Conservation (phyloP, 1,140 invertebrate species). For the Drosophila tristis region DNA sequence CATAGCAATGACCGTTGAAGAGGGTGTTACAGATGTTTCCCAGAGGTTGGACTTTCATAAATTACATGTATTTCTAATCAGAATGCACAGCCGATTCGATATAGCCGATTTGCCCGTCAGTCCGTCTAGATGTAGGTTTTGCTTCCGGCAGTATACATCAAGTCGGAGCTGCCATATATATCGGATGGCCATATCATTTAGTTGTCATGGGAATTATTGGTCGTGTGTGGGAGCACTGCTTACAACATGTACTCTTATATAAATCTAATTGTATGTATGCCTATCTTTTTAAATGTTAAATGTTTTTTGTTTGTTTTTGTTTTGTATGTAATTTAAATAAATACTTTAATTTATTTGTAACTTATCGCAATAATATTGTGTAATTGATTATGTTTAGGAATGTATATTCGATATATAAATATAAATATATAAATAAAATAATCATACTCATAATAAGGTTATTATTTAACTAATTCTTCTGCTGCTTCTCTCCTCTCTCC, state of each 20-base stretch:
- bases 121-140: too few relatives aligned
- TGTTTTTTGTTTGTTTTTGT: conserved; percentile 7
- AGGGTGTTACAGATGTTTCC: too few relatives aligned
- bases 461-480: conserved; percentile 37
- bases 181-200: neutral
- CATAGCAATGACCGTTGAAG: too few relatives aligned
- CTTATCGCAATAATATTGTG: conserved; percentile 65
- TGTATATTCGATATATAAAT: conserved; percentile 63
- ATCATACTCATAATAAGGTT: conserved; percentile 33
- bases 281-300: conserved; percentile 6
- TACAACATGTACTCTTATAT: conserved; percentile 30
- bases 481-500: conserved; percentile 16
- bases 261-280: too few relatives aligned
- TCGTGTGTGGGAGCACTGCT: conserved; percentile 16
- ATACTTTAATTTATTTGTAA: conserved; percentile 80
- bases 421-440: conserved; percentile 51
- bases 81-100: too few relatives aligned
- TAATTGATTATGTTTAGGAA: conserved; percentile 58
- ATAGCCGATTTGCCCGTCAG: too few relatives aligned
- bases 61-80: too few relatives aligned
- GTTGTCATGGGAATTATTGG: neutral
- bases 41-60: too few relatives aligned
- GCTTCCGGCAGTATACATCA: neutral
- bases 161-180: too few relatives aligned
- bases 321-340: conserved; percentile 67